Conservation (phyloP, 2,113 vertebrate species). For the Vidua chalybeata region DNA sequence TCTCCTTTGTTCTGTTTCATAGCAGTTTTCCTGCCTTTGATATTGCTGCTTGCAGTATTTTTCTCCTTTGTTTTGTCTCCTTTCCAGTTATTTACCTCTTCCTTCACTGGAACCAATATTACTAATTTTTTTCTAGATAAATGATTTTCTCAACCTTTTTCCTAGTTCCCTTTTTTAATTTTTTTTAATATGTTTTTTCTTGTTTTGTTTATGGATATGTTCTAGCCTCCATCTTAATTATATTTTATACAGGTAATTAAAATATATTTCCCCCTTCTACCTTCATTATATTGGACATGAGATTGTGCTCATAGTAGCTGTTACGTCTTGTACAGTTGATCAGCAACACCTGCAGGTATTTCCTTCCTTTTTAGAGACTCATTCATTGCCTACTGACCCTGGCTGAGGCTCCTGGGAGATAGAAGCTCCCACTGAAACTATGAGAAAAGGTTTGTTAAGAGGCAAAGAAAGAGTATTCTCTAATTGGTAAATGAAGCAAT, state of each 20-base stretch:
- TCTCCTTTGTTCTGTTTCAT: neutral
- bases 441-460: neutral
- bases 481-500: neutral
- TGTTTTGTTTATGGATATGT: neutral
- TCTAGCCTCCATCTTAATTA: neutral
- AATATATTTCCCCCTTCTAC: neutral
- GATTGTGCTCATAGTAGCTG: neutral
- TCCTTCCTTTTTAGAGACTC: neutral
- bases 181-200: neutral
- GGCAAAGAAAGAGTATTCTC: neutral
- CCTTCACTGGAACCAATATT: neutral
- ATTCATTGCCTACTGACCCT: neutral
- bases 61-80: neutral
- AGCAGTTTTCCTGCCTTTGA: neutral
- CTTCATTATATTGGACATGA: neutral
- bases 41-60: neutral
- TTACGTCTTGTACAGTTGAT: neutral
- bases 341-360: neutral
- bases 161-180: neutral
- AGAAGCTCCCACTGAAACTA: neutral
- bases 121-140: neutral
- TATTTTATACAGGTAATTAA: neutral
- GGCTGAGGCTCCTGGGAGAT: neutral
- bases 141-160: neutral
- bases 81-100: neutral